Evolutionary conservation across 2,797 vertebrate genomes (phyloP), one percentile per base, ranked within the genome.

Genomic region (Mormyrops boulengeri): DNA sequence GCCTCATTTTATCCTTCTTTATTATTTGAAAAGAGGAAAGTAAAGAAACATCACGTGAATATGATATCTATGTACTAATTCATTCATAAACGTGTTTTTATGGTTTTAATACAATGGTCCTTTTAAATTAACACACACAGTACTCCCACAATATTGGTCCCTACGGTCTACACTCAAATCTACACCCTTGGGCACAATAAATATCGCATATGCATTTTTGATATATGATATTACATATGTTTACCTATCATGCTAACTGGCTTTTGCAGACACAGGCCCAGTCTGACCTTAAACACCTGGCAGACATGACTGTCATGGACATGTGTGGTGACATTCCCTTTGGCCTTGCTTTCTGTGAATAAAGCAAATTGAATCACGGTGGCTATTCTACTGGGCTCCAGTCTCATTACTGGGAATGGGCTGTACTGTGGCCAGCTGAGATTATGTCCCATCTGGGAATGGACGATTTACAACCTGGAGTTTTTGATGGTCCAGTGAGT

Each of bases 291-390:
- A 62, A 11, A 62, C 60, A 26, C 60, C 22, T 11, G 22, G 22
- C 60, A 26, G 19, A 8, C 5, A 22, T 2, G 19, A 57, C 1
- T 7, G 60, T 62, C 60, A 62, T 11, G 8, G 60, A 26, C 88
- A 89, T 80, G 88, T 62, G 66, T 44, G 14, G 80, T 90, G 87
- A 89, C 89, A 85, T 92, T 87, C 57, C 90, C 89, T 30, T 49
- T 50, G 41, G 9, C 47, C 82, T 26, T 85, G 80, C 80, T n/a
- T 49, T 9, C 44, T 2, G 80, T 85, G 9, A 49, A 85, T 85
- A 85, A 50, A 22, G 22, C 26, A 69, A 30, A 69, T 26, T 69
- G 8, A 69, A 30, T 69, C 62, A 66, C 0, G 3, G 30, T 8
- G 30, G 62, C 62, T 69, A 26, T 1, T 6, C 66, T 73, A 11